Evolutionary conservation across 2,797 vertebrate genomes (phyloP).

Genomic region (Sebastes alutus): DNA sequence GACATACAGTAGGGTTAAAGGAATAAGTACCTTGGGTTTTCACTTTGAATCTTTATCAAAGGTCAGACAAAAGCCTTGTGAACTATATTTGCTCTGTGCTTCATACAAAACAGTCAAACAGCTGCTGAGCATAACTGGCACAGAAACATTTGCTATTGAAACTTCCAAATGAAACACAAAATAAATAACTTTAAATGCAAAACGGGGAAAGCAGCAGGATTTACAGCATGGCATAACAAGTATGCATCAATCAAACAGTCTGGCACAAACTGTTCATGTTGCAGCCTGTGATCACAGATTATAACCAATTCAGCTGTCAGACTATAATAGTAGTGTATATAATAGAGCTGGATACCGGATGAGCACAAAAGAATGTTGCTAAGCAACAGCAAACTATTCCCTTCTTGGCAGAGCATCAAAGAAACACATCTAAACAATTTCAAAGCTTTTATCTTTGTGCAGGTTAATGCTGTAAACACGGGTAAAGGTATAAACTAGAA

Average conservation of each 20-base stretch:
- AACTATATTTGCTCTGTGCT: not conserved
- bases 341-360: conserved; percentile 20
- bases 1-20: not conserved
- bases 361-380: conserved; percentile 52
- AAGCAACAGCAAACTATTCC: conserved; percentile 52
- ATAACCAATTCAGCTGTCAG: conserved; percentile 38
- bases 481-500: not conserved
- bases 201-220: not conserved
- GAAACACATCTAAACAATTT: conserved; percentile 19
- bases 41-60: not conserved
- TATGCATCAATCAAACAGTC: conserved; percentile 7
- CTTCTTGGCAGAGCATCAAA: conserved; percentile 22
- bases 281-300: conserved; percentile 49
- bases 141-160: not conserved
- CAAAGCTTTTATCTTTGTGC: conserved; percentile 18
- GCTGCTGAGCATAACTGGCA: not conserved
- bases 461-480: not conserved
- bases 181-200: not conserved
- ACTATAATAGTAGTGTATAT: not conserved
- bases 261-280: conserved; percentile 24
- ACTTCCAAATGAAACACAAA: not conserved
- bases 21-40: not conserved
- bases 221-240: not conserved
- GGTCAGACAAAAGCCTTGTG: not conserved
- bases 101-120: not conserved